Conservation (phyloP, 2,113 vertebrate genomes). For the Sitta europaea region DNA sequence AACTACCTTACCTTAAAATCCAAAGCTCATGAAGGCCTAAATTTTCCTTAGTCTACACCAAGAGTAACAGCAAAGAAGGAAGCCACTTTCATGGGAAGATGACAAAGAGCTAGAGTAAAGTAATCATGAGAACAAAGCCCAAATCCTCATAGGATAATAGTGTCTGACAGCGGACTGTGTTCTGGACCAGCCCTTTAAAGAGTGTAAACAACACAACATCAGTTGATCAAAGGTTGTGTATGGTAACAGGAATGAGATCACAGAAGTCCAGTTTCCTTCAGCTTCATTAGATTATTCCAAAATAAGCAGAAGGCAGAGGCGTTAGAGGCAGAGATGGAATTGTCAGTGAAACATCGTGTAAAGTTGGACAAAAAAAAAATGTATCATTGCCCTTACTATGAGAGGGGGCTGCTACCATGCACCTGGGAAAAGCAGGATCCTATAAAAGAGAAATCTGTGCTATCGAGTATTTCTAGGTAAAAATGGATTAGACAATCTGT, state of each 20-base stretch:
- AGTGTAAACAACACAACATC: not conserved
- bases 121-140: constrained; percentile 17
- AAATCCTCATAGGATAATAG: not conserved
- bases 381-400: not conserved
- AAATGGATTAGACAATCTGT: not conserved
- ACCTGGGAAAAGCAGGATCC: not conserved
- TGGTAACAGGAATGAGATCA: constrained; percentile 18
- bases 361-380: not conserved
- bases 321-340: not conserved
- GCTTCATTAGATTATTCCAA: not conserved
- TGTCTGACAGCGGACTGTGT: not conserved
- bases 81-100: constrained; percentile 17
- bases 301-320: not conserved
- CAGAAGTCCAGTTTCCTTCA: not conserved
- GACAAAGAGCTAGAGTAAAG: constrained; percentile 26
- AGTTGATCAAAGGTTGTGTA: constrained; percentile 19
- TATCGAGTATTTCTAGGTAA: not conserved
- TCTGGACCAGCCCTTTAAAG: constrained; percentile 6
- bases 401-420: not conserved
- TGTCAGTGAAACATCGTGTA: not conserved
- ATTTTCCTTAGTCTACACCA: not conserved
- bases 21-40: not conserved
- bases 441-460: not conserved
- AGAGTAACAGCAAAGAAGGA: not conserved
- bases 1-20: not conserved